phyloP scores from a whole-genome alignment of 2,113 vertebrate species.

The cattle (Bos taurus) region DNA sequence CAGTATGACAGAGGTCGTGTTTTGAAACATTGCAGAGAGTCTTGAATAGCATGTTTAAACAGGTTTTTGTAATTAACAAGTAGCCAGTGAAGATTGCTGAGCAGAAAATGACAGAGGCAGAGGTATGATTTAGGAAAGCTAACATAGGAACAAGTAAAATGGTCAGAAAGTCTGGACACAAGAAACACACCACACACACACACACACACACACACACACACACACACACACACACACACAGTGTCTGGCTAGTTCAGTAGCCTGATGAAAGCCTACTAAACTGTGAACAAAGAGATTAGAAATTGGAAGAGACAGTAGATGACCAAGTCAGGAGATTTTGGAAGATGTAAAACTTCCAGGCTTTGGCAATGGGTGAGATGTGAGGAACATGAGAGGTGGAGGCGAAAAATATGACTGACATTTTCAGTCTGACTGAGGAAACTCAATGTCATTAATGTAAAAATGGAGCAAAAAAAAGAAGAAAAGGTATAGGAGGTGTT shows the following conservation, averaged over 20 bases:
- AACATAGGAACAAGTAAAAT: background rate
- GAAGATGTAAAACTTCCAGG: background rate
- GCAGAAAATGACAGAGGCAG: background rate
- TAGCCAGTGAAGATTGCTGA: background rate
- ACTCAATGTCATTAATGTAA: background rate
- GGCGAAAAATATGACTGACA: background rate
- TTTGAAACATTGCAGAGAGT: background rate
- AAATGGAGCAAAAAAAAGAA: background rate
- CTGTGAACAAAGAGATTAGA: background rate
- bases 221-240: background rate
- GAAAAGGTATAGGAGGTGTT: background rate
- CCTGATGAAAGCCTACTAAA: background rate
- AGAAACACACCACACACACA: background rate
- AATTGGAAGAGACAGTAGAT: background rate
- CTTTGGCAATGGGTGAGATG: background rate
- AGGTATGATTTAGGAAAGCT: background rate
- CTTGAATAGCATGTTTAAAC: background rate
- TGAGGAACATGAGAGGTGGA: background rate
- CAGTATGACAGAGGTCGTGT: background rate
- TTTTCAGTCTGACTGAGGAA: background rate
- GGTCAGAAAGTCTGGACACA: background rate
- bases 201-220: background rate
- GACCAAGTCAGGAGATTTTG: background rate
- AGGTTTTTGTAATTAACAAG: background rate
- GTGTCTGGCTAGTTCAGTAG: background rate